Percentiles rank a stretch among this genome's conserved stretches.
Conservation (phyloP, 2,888 invertebrate genomes). For the Cheilosia soror region DNA sequence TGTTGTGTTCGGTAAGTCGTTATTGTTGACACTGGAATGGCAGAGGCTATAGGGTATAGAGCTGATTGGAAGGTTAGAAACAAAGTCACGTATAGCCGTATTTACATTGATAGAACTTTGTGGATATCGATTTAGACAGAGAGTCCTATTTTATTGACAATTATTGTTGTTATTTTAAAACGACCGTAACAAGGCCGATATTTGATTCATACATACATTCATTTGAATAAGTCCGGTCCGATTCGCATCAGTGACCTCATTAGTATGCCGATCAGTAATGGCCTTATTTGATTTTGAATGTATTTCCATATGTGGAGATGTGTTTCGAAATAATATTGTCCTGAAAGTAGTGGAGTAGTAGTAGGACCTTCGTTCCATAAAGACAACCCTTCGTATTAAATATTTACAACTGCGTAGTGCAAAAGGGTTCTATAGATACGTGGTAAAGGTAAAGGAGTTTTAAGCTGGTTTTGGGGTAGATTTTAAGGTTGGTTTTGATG, state of each 20-base stretch:
- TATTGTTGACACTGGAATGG: constrained; percentile 50
- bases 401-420: too few relatives aligned
- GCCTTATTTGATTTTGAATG: background rate
- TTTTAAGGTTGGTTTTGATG: too few relatives aligned
- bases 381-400: too few relatives aligned
- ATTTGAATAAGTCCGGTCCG: constrained; percentile 55
- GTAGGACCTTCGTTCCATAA: too few relatives aligned
- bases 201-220: constrained; percentile 68
- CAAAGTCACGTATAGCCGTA: constrained; percentile 65
- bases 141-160: constrained; percentile 34
- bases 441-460: too few relatives aligned
- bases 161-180: constrained; percentile 59
- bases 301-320: background rate
- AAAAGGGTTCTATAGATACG: too few relatives aligned
- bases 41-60: constrained; percentile 22
- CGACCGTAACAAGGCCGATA: constrained; percentile 27
- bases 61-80: constrained; percentile 50
- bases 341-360: too few relatives aligned
- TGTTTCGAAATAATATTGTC: background rate
- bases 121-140: constrained; percentile 36
- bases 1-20: constrained; percentile 44
- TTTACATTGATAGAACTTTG: constrained; percentile 57
- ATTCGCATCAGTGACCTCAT: constrained; percentile 23
- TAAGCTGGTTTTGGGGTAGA: too few relatives aligned
- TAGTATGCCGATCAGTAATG: constrained; percentile 43